phyloP scores from a whole-genome alignment of 2,113 vertebrate species.

The Heptranchias perlo region DNA sequence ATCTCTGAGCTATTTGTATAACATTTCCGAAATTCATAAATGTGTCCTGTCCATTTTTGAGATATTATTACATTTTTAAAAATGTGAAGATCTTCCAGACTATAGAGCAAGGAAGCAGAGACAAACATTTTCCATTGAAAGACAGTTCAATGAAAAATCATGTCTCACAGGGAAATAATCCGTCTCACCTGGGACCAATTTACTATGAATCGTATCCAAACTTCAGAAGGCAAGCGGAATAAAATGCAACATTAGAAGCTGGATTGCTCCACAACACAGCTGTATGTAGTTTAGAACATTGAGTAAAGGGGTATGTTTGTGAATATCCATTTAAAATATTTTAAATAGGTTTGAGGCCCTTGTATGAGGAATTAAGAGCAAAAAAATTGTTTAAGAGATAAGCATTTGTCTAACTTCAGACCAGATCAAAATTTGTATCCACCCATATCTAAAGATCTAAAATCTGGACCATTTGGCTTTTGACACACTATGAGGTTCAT shows the following conservation, averaged over 20 bases:
- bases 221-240: neutral
- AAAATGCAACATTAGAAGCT: constrained; percentile 1
- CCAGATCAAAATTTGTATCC: neutral
- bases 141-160: neutral
- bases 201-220: neutral
- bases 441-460: neutral
- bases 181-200: neutral
- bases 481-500: neutral
- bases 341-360: neutral
- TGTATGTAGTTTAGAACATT: neutral
- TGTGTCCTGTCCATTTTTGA: neutral
- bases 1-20: neutral
- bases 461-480: neutral
- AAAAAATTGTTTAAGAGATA: neutral
- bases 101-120: neutral
- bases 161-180: neutral
- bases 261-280: neutral
- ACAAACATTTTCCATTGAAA: neutral
- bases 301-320: neutral
- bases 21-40: neutral
- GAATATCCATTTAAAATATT: neutral
- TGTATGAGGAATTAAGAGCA: neutral
- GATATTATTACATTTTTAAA: neutral
- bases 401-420: neutral
- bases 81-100: neutral